Evolutionary conservation across 2,797 vertebrate species (phyloP).

Genomic region (Ctenopoma multispine): DNA sequence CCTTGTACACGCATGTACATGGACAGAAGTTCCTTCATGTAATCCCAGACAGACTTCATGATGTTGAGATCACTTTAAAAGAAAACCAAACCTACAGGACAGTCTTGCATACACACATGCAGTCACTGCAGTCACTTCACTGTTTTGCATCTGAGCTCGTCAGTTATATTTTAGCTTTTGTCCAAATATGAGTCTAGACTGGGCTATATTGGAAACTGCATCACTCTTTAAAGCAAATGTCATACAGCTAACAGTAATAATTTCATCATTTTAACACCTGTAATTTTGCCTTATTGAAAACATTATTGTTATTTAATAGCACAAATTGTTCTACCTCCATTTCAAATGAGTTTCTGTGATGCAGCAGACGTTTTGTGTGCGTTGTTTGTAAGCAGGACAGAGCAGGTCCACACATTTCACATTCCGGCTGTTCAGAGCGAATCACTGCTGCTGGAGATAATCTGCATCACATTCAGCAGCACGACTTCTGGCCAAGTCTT

Average conservation of each 20-base stretch:
- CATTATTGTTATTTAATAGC: too few species aligned
- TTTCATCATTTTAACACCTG: neutral
- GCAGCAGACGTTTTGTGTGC: neutral
- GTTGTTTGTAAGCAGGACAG: neutral
- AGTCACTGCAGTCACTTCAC: too few species aligned
- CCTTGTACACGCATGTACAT: too few species aligned
- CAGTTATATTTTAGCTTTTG: neutral
- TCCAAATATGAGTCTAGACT: neutral
- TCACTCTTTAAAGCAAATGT: neutral
- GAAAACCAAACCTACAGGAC: neutral
- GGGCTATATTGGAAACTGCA: neutral
- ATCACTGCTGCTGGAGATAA: constrained; percentile 15
- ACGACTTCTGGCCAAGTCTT: constrained; percentile 4
- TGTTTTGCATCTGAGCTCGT: neutral
- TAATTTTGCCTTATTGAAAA: neutral
- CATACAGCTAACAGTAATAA: too few species aligned
- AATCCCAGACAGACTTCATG: neutral
- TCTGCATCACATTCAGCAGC: constrained; percentile 17
- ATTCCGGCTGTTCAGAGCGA: constrained; percentile 35
- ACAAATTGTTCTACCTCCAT: too few species aligned
- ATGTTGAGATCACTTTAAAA: neutral
- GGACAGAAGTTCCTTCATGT: too few species aligned
- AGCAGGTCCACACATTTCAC: constrained; percentile 22
- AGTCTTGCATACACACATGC: neutral
- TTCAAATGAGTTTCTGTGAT: neutral